These are phyloP conservation scores for Furcifer pardalis DNA, from an alignment of 2,797 vertebrate species.

Conservation along the genomic window DNA sequence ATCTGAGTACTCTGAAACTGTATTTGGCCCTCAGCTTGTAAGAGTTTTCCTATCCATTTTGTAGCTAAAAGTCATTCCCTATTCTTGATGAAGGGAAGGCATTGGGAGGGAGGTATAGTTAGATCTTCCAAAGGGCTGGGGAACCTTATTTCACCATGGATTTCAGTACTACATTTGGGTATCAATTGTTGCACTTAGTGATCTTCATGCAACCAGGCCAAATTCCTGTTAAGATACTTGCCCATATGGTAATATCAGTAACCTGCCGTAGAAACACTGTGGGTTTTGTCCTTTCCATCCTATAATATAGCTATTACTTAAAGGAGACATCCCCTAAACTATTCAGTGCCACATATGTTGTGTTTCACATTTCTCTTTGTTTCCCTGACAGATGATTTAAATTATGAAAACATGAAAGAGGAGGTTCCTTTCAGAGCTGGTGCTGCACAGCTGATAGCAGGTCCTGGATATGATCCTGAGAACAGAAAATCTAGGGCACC, in stretches of 20 bases:
- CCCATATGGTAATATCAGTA: not conserved
- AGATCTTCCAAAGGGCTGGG: no score
- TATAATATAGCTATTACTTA: not conserved
- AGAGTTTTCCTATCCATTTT: not conserved
- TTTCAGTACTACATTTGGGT: not conserved
- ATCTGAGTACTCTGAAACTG: no score
- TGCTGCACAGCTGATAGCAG: slow-evolving; percentile 27
- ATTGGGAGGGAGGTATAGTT: not conserved
- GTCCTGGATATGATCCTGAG: not conserved
- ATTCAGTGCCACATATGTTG: not conserved
- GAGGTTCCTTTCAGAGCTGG: not conserved
- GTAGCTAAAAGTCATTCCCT: not conserved
- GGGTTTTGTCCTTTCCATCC: not conserved
- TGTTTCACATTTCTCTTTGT: not conserved
- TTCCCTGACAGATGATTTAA: slow-evolving; percentile 13
- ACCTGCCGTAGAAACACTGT: not conserved
- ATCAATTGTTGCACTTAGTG: no score
- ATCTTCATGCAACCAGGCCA: not conserved
- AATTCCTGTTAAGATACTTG: not conserved
- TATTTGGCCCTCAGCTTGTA: not conserved
- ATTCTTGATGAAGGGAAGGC: not conserved
- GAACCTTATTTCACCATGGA: not conserved
- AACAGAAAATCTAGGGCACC: not conserved
- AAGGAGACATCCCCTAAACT: not conserved
- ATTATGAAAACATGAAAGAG: slow-evolving; percentile 33